These are phyloP conservation scores for Cotesia congregata DNA, from an alignment of 2,888 invertebrate genomes.

Conservation along the genomic window DNA sequence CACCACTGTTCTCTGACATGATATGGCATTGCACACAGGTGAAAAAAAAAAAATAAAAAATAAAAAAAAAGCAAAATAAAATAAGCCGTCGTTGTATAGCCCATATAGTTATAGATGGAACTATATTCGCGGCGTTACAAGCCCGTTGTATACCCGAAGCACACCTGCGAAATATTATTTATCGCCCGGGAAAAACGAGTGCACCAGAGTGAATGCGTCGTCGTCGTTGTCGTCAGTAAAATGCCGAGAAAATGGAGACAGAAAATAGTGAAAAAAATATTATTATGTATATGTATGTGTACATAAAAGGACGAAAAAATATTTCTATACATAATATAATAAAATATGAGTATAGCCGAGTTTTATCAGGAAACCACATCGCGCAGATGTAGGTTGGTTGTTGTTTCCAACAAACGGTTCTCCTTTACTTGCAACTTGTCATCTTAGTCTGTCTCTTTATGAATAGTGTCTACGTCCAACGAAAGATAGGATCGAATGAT, in stretches of 20 bases:
- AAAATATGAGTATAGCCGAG: slow-evolving; percentile 39
- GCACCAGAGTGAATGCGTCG: slow-evolving; percentile 27
- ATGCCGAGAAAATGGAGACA: slow-evolving; percentile 37
- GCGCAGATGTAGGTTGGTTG: slow-evolving; percentile 59
- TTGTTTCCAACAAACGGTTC: slow-evolving; percentile 40
- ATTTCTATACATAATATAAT: not conserved
- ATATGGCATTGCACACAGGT: slow-evolving; percentile 25
- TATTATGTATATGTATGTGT: not conserved
- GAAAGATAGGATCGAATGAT: slow-evolving; percentile 7
- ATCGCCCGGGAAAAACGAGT: slow-evolving; percentile 51
- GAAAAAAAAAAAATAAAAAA: slow-evolving; percentile 9
- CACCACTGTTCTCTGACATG: slow-evolving; percentile 34
- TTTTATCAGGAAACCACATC: slow-evolving; percentile 62
- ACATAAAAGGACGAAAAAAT: not conserved
- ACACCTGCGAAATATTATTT: slow-evolving; percentile 69
- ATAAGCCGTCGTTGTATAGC: slow-evolving; percentile 20
- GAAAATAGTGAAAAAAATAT: slow-evolving; percentile 41
- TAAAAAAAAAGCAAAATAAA: slow-evolving; percentile 21
- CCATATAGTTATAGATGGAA: slow-evolving; percentile 28
- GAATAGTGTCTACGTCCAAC: slow-evolving; percentile 15
- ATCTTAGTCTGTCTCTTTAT: slow-evolving; percentile 37
- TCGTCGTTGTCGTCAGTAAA: slow-evolving; percentile 14
- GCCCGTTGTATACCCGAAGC: slow-evolving; percentile 51
- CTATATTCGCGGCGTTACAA: slow-evolving; percentile 55
- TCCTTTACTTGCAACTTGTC: slow-evolving; percentile 42